Evolutionary conservation across 53 echinoderm and acorn worm genomes (phyloP), one percentile per base, ranked within the genome.

Genomic region (Astropecten irregularis): DNA sequence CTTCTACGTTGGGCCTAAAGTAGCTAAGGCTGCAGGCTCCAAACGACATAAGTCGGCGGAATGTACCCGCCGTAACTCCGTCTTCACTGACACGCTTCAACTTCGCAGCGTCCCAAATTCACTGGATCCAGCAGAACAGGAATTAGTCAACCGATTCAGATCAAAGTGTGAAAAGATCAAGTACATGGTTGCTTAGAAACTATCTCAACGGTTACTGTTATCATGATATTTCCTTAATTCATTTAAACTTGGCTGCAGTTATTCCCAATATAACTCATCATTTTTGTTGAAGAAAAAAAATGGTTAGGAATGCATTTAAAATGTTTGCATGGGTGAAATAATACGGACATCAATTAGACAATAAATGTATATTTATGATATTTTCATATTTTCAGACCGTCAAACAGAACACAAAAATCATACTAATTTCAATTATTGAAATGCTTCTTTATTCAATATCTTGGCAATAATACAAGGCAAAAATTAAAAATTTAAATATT

Each of bases 51-150:
- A 85, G 47, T 84, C 84, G 2, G 91, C 87, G 59, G 93, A 94
- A 82, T 82, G 87, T 2, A 87, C 87, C 60, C 89, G 97, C 11
- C 89, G 94, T 18, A 96, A 96, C 59, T 91, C 97, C 27, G 79
- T 93, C n/a, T 71, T 94, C 66, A 92, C 92, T 2, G 94, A 96
- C 7, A 73, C 87, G 33, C 71, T 96, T 67, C 81, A 92, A n/a
- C 65, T 90, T 1, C 67, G 86, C 23, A 64, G 73, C 27, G 46
- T 82, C 10, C 93, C 93, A 2, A 87, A 84, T 21, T 90, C 89
- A 0, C 44, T 96, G 82, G 65, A 85, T 23, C 92, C 97, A 21
- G 88, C 87, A 8, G 97, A 96, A 26, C 92, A 89, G 33, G 83
- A 73, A 19, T 16, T 84, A 10, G 83, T 92, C 29, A 90, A 91